Evolutionary conservation across 2,888 invertebrate genomes (phyloP).

Genomic region (Ennomos erosarius): DNA sequence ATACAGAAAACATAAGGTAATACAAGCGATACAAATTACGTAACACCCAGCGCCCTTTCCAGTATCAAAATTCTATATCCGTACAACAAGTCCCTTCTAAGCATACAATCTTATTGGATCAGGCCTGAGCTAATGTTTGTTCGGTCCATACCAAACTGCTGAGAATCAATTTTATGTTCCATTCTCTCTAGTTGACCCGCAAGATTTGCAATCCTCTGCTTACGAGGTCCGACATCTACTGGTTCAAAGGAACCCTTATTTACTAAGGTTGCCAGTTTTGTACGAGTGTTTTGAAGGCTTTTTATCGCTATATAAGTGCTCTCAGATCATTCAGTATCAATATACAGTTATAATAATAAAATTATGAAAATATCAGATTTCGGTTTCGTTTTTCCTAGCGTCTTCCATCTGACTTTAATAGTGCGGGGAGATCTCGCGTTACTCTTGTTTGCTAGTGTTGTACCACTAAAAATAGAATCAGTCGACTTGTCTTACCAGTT

Average conservation of each 20-base stretch:
- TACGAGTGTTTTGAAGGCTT: conserved; percentile 5
- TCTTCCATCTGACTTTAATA: too few relatives aligned
- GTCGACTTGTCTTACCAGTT: too few relatives aligned
- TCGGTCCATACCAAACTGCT: conserved; percentile 61
- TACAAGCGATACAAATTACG: not conserved
- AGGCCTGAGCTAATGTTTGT: conserved; percentile 67
- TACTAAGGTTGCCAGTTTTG: conserved; percentile 8
- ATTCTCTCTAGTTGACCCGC: conserved; percentile 57
- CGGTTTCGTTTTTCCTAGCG: too few relatives aligned
- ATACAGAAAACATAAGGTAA: too few relatives aligned
- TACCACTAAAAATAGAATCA: too few relatives aligned
- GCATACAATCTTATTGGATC: conserved; percentile 72
- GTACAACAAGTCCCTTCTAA: conserved; percentile 54
- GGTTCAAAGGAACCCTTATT: conserved; percentile 25
- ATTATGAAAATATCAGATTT: too few relatives aligned
- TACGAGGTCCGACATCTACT: conserved; percentile 31
- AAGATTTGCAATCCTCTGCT: conserved; percentile 54
- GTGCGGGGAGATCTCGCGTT: too few relatives aligned
- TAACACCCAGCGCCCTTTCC: conserved; percentile 32
- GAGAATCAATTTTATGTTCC: conserved; percentile 64
- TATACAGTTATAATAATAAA: too few relatives aligned
- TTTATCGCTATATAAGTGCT: not conserved
- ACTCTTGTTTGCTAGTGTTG: too few relatives aligned
- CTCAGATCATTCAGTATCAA: too few relatives aligned
- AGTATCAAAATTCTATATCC: conserved; percentile 42